Conservation (phyloP, 2,113 vertebrate genomes). For the Catharus fuscescens region DNA sequence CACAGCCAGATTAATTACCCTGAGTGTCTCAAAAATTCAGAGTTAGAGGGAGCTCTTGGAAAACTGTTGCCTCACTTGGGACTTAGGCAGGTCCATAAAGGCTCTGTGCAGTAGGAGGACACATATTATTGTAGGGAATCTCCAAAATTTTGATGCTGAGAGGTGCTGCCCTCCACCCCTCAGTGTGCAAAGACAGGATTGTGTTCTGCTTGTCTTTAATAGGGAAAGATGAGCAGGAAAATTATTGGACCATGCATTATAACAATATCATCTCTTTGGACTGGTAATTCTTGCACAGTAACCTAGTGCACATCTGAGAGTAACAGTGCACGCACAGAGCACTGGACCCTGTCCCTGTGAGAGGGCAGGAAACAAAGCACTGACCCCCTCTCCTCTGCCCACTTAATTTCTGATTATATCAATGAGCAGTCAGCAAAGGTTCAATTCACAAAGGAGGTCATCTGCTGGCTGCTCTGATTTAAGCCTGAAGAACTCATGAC, state of each 20-base stretch:
- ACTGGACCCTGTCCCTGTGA: background rate
- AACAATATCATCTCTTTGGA: background rate
- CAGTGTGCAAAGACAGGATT: background rate
- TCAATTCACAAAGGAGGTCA: background rate
- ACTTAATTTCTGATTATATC: background rate
- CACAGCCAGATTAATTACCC: background rate
- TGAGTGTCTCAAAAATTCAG: background rate
- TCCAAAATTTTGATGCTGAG: background rate
- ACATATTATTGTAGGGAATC: background rate
- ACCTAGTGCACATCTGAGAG: background rate
- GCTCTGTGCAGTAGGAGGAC: background rate
- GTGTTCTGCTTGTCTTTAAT: background rate
- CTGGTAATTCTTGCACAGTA: background rate
- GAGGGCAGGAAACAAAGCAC: background rate
- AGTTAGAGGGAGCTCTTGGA: background rate
- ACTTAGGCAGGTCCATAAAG: background rate
- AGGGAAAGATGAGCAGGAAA: background rate
- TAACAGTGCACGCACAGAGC: background rate
- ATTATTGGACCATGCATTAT: background rate
- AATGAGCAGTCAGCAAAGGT: background rate
- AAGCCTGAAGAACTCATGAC: background rate
- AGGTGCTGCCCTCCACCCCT: background rate
- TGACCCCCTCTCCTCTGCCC: background rate
- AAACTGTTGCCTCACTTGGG: background rate
- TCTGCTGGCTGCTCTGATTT: background rate